These are phyloP conservation scores for Myiopsitta monachus DNA, from an alignment of 2,113 vertebrate genomes.

Conservation along the genomic window DNA sequence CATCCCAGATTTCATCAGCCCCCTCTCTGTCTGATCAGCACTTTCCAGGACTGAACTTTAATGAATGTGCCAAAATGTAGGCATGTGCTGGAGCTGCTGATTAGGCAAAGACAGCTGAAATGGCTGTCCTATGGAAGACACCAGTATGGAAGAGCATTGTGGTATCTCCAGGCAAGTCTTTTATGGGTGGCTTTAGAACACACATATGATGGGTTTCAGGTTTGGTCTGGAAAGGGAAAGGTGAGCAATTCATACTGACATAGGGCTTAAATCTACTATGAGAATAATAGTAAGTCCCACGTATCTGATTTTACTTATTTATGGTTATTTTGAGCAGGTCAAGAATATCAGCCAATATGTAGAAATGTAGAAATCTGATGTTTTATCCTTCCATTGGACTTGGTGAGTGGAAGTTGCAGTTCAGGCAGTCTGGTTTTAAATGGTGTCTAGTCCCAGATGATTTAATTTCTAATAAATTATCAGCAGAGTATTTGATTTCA, in stretches of 20 bases:
- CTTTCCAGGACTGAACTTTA: background rate
- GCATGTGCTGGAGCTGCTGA: background rate
- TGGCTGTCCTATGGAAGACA: background rate
- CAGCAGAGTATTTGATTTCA: background rate
- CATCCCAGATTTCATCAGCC: background rate
- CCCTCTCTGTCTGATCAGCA: background rate
- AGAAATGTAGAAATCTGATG: background rate
- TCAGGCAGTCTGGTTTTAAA: background rate
- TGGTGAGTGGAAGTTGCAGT: background rate
- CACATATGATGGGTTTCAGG: rapidly evolving
- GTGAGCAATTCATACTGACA: background rate
- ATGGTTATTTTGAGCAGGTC: background rate
- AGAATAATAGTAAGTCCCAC: background rate
- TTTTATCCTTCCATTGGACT: background rate
- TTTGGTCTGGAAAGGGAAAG: background rate
- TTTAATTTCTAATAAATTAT: background rate
- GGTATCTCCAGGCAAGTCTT: background rate
- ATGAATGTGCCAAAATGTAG: background rate
- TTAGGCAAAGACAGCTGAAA: background rate
- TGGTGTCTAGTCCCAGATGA: background rate
- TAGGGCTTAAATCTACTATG: background rate
- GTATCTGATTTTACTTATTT: background rate
- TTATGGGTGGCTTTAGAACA: background rate
- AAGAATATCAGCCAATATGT: background rate
- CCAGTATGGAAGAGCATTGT: rapidly evolving